These are phyloP conservation scores for Belonocnema kinseyi DNA, from an alignment of 1,140 invertebrate genomes.

Conservation along the genomic window DNA sequence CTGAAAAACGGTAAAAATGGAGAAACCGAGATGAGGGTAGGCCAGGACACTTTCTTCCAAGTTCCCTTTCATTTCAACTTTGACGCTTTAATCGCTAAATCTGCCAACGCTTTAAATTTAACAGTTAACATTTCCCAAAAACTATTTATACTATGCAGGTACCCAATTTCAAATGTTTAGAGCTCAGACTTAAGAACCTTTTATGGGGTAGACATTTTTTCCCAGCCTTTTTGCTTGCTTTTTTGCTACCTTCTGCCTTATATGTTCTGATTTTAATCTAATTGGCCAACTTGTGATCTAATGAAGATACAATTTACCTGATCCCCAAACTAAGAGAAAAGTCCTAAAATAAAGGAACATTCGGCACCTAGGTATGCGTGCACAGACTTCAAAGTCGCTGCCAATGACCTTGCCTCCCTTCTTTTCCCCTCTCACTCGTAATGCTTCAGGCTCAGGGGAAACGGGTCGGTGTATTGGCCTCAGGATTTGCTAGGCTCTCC, in stretches of 20 bases:
- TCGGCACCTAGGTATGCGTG: conserved; percentile 12
- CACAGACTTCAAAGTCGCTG: conserved; percentile 17
- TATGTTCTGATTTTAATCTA: too few relatives aligned
- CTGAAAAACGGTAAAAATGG: conserved; percentile 19
- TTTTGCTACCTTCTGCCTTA: too few relatives aligned
- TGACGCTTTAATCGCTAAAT: background rate
- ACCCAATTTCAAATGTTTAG: too few relatives aligned
- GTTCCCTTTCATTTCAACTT: conserved; percentile 11
- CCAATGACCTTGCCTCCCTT: conserved; percentile 29
- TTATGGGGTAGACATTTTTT: too few relatives aligned
- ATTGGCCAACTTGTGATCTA: background rate
- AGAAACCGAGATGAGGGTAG: conserved; percentile 13
- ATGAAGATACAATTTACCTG: background rate
- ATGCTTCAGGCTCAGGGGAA: conserved; percentile 12
- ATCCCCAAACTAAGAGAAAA: background rate
- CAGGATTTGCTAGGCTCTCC: conserved; percentile 23
- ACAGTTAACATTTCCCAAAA: too few relatives aligned
- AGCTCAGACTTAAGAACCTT: too few relatives aligned
- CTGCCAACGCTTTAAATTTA: too few relatives aligned
- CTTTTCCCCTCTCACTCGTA: conserved; percentile 3
- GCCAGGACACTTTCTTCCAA: conserved; percentile 11
- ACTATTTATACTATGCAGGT: too few relatives aligned
- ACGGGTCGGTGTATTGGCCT: conserved; percentile 27
- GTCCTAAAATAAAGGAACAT: conserved; percentile 2
- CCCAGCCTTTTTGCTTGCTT: too few relatives aligned